These are phyloP conservation scores for Invenusta paracnida DNA, from an alignment of 2,888 invertebrate genomes.

Conservation along the genomic window DNA sequence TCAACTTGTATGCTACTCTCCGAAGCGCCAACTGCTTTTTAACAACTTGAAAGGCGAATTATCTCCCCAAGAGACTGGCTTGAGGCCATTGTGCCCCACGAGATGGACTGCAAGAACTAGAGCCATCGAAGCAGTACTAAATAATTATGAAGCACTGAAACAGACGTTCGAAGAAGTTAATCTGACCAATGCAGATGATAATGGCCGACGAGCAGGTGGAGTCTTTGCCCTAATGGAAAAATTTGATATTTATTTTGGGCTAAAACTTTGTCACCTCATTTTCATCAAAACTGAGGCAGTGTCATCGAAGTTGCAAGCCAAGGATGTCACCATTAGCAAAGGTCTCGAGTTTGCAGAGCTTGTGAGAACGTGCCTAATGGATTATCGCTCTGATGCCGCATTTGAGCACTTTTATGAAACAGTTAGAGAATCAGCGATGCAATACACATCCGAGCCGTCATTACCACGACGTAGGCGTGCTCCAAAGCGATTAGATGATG, in stretches of 20 bases:
- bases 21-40: slow-evolving; percentile 44
- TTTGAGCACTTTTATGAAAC: not conserved
- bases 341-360: not conserved
- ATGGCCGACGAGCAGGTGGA: slow-evolving; percentile 44
- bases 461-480: not conserved
- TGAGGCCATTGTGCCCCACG: slow-evolving; percentile 45
- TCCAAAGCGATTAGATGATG: not conserved
- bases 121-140: slow-evolving; percentile 38
- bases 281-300: slow-evolving; percentile 45
- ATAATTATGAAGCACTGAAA: slow-evolving; percentile 43
- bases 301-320: slow-evolving; percentile 42
- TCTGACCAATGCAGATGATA: slow-evolving; percentile 39
- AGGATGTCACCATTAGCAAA: slow-evolving; percentile 35
- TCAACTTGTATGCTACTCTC: slow-evolving; percentile 44
- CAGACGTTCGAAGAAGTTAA: slow-evolving; percentile 45
- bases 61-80: not conserved
- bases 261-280: slow-evolving; percentile 43
- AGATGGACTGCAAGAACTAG: slow-evolving; percentile 45
- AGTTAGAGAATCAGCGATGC: not conserved
- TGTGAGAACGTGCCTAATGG: not conserved
- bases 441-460: not conserved
- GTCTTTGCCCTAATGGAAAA: slow-evolving; percentile 41
- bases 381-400: not conserved
- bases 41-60: slow-evolving; percentile 36
- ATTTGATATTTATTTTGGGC: slow-evolving; percentile 44